These are phyloP conservation scores for Pyrrhia umbra DNA, from an alignment of 2,888 invertebrate species.

Conservation along the genomic window DNA sequence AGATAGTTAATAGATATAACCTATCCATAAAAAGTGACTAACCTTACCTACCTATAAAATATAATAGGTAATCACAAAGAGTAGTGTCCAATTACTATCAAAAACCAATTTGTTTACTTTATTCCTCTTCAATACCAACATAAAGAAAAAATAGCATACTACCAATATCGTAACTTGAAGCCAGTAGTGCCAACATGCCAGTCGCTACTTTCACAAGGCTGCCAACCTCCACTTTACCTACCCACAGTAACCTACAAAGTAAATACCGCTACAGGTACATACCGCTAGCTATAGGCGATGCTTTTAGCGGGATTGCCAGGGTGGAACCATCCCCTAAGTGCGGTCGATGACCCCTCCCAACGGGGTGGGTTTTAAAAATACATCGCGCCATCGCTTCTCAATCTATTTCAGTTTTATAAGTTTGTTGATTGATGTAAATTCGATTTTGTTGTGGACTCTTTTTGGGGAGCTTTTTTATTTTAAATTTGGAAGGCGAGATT, in stretches of 20 bases:
- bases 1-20: neutral
- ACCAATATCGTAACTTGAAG: conserved; percentile 23
- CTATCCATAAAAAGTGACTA: neutral
- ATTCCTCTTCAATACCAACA: conserved; percentile 21
- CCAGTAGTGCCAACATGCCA: conserved; percentile 31
- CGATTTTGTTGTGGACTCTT: conserved; percentile 31
- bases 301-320: conserved; percentile 80
- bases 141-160: conserved; percentile 1
- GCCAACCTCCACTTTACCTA: conserved; percentile 33
- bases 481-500: neutral
- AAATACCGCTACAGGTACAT: conserved; percentile 50
- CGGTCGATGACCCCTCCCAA: conserved; percentile 61
- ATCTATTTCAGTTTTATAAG: conserved; percentile 52
- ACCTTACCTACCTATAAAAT: neutral
- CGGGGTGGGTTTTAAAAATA: conserved; percentile 62
- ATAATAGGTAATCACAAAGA: conserved; percentile 3
- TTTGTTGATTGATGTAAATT: conserved; percentile 55
- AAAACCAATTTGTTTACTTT: conserved; percentile 15
- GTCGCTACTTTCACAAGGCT: conserved; percentile 26
- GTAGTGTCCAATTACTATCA: conserved; percentile 20
- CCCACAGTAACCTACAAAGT: conserved; percentile 27
- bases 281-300: conserved; percentile 68
- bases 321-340: conserved; percentile 52
- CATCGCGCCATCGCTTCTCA: conserved; percentile 47
- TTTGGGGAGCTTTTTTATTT: neutral